These are phyloP conservation scores for Psittacula cyanocephala DNA, from an alignment of 2,113 vertebrate genomes.

Conservation along the genomic window DNA sequence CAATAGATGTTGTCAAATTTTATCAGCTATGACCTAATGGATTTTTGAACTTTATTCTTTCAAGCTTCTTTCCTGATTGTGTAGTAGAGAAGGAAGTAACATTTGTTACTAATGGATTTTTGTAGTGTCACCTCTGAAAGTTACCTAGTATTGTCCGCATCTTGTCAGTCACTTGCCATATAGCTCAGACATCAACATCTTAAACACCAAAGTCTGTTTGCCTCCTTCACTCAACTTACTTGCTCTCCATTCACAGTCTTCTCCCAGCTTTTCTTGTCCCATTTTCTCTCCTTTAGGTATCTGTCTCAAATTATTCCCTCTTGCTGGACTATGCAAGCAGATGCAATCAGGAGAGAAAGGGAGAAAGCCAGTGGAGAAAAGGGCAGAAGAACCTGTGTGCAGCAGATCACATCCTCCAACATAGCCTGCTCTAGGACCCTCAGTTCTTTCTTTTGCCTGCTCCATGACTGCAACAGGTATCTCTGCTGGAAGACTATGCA, in stretches of 20 bases:
- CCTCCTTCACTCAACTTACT: background rate
- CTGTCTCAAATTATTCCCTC: background rate
- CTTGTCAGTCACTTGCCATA: background rate
- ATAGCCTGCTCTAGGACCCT: background rate
- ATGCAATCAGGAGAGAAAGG: background rate
- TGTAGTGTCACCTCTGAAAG: background rate
- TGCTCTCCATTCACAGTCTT: background rate
- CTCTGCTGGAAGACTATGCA: background rate
- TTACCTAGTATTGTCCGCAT: background rate
- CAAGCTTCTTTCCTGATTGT: background rate
- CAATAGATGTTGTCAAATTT: background rate
- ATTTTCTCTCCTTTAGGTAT: background rate
- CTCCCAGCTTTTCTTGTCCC: background rate
- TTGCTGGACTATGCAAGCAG: background rate
- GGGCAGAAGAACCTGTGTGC: background rate
- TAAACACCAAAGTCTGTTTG: background rate
- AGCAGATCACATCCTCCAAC: background rate
- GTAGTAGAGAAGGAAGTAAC: background rate
- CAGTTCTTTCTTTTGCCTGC: background rate
- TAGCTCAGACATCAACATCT: background rate
- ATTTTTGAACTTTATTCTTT: background rate
- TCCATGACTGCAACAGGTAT: background rate
- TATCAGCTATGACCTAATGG: background rate
- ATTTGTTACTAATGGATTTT: background rate
- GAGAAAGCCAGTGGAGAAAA: background rate